These are phyloP conservation scores for Chrysopilus asiliformis DNA, from an alignment of 2,888 invertebrate genomes.

Conservation along the genomic window DNA sequence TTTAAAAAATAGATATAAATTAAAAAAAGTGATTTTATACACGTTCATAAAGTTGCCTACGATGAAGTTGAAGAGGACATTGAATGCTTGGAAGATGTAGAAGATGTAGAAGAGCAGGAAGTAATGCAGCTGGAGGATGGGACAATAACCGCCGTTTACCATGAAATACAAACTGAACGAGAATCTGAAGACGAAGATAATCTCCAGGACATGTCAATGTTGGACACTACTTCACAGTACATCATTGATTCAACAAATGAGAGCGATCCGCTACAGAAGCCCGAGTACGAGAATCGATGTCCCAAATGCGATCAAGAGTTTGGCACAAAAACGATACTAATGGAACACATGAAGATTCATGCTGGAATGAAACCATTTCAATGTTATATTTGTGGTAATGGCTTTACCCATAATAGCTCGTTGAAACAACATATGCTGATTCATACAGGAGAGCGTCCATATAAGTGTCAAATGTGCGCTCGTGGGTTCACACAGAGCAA, in stretches of 20 bases:
- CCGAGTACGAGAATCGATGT: conserved; percentile 15
- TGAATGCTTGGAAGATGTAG: conserved; percentile 8
- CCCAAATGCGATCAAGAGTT: conserved; percentile 27
- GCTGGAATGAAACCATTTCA: conserved; percentile 24
- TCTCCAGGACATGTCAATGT: too few relatives aligned
- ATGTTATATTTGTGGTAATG: conserved; percentile 23
- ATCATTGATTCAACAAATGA: not conserved
- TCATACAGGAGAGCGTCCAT: conserved; percentile 27
- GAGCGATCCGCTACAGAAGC: conserved; percentile 4
- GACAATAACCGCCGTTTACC: too few relatives aligned
- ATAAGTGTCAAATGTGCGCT: conserved; percentile 23
- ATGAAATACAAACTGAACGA: too few relatives aligned
- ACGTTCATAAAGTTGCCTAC: not conserved
- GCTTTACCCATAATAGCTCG: conserved; percentile 27
- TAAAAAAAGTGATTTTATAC: too few relatives aligned
- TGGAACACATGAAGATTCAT: conserved; percentile 26
- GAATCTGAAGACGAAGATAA: conserved; percentile 10
- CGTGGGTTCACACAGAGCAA: conserved; percentile 28
- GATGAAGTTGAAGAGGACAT: conserved; percentile 8
- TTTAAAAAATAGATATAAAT: too few relatives aligned
- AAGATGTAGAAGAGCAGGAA: conserved; percentile 5
- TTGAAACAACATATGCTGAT: conserved; percentile 28
- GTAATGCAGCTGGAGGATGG: too few relatives aligned
- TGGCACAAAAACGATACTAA: conserved; percentile 28
- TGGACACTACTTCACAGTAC: not conserved